phyloP scores from a whole-genome alignment of 2,113 vertebrate genomes.

The Pseudonaja textilis region DNA sequence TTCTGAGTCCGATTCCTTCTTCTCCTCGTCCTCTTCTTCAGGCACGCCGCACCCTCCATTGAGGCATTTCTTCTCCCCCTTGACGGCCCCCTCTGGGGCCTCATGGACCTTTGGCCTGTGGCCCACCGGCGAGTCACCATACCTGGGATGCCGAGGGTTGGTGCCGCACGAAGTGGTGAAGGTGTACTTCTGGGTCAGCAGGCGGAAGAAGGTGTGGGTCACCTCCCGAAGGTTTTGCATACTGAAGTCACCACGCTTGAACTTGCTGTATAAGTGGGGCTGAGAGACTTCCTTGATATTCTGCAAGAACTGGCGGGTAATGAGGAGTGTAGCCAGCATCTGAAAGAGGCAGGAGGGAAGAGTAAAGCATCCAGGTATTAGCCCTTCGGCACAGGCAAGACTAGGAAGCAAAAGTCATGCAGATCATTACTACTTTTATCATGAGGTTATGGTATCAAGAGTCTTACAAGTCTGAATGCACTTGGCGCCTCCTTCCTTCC shows the following conservation, averaged over 20 bases:
- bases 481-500: background rate
- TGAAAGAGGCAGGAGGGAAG: conserved; percentile 43
- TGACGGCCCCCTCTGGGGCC: conserved; percentile 38
- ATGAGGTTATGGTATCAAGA: background rate
- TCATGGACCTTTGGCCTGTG: conserved; percentile 3
- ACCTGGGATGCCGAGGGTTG: conserved; percentile 50
- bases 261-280: conserved; percentile 88
- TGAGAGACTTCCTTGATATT: conserved; percentile 93
- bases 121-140: background rate
- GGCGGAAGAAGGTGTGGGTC: conserved; percentile 65
- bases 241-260: conserved; percentile 84
- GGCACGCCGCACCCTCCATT: conserved; percentile 90
- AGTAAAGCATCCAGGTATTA: background rate
- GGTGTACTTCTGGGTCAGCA: conserved; percentile 73
- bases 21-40: conserved; percentile 78
- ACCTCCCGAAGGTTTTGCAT: conserved; percentile 76
- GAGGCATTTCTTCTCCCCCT: conserved; percentile 83
- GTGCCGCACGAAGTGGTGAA: conserved; percentile 57
- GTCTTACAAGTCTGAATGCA: background rate
- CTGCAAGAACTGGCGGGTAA: conserved; percentile 95
- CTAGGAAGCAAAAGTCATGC: background rate
- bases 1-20: conserved; percentile 80
- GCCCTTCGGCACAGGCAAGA: background rate
- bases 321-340: conserved; percentile 96
- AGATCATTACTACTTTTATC: background rate